Base-by-base conservation (phyloP, 1,140 invertebrate species). In the Drosophila melanica region DNA sequence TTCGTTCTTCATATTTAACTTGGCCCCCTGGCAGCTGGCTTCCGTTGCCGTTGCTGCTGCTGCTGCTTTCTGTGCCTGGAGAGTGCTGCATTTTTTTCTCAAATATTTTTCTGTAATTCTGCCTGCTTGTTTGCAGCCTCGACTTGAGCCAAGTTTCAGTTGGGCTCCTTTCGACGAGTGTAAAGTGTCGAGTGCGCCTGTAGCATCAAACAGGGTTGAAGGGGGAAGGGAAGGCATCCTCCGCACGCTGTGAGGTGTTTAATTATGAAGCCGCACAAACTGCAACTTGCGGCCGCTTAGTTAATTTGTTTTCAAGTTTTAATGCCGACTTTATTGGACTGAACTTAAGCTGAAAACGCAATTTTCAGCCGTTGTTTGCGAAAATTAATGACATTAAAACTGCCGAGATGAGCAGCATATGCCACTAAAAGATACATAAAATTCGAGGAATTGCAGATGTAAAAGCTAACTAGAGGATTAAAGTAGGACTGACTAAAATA, bases 101-200 rank as follows among this genome's bases (percentile, higher is more conserved):
- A 87, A 89, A 82, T 74, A 87, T 82, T 79, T 77, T 72, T 87
- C 27, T 72, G 79, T 70, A 77, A 62, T 85, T 85, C 80, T 74
- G 78, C 84, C 81, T 79, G 74, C 81, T 78, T 86, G 79, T 64
- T 76, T 58, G 16, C 67, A 18, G 47, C 33, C 65, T 33, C 58
- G 48, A 64, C 39, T 70, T 42, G 27, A 51, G 50, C 30, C 30
- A 72, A 75, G 60, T 60, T 66, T 64, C 62, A 54, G 54, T 73
- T 73, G 33, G 54, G 44, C 58, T 44, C 50, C 45, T 53, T 64
- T 27, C 42, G 51, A 69, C 39, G 45, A 72, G 54, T 59, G 81
- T 70, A 70, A 85, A 79, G 75, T 81, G 81, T 71, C 71, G 72
- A 84, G 77, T 65, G 62, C 51, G 18, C 44, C 51, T 63, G 42